phyloP scores from a whole-genome alignment of 2,113 vertebrate species.

The Galbula dea region DNA sequence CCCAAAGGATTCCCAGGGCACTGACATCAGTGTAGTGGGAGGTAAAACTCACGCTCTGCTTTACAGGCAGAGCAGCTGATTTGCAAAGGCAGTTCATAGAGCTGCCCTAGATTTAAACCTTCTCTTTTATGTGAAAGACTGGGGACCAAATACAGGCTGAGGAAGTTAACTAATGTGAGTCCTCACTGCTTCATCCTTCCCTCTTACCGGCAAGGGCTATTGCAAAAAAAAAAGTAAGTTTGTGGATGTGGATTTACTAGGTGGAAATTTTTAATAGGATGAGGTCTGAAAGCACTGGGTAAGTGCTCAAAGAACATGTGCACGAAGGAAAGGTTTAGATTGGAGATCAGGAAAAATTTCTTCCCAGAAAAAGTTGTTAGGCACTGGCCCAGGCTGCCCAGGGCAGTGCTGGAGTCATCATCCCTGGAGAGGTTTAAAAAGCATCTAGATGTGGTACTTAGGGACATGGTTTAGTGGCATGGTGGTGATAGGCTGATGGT shows the following conservation, averaged over 20 bases:
- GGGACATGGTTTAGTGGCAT: too few species aligned
- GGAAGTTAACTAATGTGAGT: background rate
- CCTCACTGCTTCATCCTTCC: background rate
- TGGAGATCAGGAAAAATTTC: too few species aligned
- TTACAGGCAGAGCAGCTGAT: background rate
- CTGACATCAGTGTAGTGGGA: background rate
- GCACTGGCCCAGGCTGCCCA: too few species aligned
- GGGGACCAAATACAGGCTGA: background rate
- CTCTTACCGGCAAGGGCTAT: background rate
- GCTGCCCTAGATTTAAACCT: constrained; percentile 8
- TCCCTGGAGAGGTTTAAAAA: too few species aligned
- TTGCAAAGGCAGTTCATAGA: background rate
- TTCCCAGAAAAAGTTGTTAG: too few species aligned
- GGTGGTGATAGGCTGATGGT: too few species aligned
- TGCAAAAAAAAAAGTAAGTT: background rate
- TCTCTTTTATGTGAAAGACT: background rate
- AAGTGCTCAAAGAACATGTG: background rate
- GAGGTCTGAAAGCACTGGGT: background rate
- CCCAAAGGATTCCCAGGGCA: background rate
- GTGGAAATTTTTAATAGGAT: background rate
- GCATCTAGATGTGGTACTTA: too few species aligned
- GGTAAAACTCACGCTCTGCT: background rate
- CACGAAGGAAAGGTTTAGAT: too few species aligned
- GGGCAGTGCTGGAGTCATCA: too few species aligned
- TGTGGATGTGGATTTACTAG: accelerated